phyloP scores from a whole-genome alignment of 2,797 vertebrate genomes.

The Spatula versicolor region DNA sequence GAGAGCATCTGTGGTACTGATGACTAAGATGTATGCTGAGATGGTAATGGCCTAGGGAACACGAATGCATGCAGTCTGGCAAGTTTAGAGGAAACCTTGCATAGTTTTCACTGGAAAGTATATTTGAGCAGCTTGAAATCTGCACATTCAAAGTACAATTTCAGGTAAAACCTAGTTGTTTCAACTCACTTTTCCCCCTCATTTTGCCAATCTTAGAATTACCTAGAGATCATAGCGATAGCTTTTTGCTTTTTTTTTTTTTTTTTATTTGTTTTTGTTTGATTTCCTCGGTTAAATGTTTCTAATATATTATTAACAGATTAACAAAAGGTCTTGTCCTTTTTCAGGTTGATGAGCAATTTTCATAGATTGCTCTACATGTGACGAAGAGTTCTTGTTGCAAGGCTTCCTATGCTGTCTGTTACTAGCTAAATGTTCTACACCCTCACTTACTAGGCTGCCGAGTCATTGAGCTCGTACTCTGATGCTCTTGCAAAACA shows the following conservation, averaged over 20 bases:
- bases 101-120: background rate
- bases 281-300: background rate
- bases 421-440: background rate
- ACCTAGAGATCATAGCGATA: background rate
- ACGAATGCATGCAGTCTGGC: fast-evolving
- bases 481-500: constrained; percentile 75
- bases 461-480: constrained; percentile 78
- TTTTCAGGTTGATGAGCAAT: background rate
- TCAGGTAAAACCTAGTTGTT: background rate
- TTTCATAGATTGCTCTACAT: fast-evolving
- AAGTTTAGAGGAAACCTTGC: background rate
- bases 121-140: background rate
- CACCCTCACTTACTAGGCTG: constrained; percentile 76
- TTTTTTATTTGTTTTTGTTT: background rate
- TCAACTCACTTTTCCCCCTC: background rate
- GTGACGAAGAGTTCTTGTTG: fast-evolving
- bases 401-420: fast-evolving
- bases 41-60: fast-evolving
- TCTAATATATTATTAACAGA: background rate
- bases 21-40: background rate
- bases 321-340: fast-evolving
- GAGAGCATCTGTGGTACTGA: background rate
- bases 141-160: background rate
- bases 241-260: background rate
- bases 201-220: background rate